A percentile compares a stretch with the other conserved stretches of the same genome.
Conservation (phyloP, 2,797 vertebrate genomes). For the Phalanger gymnotis region DNA sequence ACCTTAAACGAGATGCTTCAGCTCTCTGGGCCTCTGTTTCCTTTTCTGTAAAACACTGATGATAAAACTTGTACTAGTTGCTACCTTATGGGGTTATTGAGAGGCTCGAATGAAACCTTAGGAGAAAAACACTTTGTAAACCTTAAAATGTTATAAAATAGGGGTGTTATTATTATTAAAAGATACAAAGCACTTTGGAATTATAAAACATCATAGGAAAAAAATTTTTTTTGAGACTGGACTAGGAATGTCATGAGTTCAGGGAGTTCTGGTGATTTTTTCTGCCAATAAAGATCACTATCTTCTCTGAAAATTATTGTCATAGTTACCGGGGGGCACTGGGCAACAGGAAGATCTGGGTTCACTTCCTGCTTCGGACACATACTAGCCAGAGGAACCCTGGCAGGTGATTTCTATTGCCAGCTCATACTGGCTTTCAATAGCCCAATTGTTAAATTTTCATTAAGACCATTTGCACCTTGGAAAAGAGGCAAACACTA, state of each 20-base stretch:
- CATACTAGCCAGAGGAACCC: background rate
- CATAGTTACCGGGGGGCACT: background rate
- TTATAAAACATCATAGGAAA: background rate
- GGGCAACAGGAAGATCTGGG: background rate
- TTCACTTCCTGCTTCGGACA: background rate
- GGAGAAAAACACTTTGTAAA: background rate
- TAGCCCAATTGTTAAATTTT: background rate
- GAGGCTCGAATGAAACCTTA: background rate
- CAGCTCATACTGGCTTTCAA: background rate
- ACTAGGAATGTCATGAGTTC: background rate
- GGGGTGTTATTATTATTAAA: background rate
- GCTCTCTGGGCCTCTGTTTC: background rate
- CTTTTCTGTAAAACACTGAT: background rate
- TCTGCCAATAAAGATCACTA: background rate
- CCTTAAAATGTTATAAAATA: background rate
- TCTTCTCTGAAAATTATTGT: background rate
- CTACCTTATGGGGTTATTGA: background rate
- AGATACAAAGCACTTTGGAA: background rate
- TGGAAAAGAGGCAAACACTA: background rate
- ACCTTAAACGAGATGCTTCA: background rate
- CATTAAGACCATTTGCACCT: background rate
- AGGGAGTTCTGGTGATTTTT: background rate
- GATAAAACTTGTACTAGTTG: background rate
- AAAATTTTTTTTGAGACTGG: background rate
- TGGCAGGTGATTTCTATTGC: background rate